Conservation (phyloP, 2,113 vertebrate genomes). For the Pollachius pollachius region DNA sequence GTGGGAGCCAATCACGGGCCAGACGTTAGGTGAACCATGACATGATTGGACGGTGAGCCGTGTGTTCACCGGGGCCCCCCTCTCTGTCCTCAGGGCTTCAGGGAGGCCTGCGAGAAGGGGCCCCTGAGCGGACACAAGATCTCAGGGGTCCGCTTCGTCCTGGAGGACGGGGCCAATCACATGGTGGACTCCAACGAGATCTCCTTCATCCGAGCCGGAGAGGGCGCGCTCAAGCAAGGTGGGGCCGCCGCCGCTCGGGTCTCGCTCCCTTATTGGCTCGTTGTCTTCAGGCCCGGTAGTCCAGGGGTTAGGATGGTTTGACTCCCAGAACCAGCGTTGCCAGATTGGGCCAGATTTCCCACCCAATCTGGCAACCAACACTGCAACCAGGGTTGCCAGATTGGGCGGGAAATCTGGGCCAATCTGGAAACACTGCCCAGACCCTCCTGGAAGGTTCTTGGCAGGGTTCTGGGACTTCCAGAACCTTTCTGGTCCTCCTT, state of each 20-base stretch:
- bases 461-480: background rate
- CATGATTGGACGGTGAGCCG: no score
- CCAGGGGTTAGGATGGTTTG: no score
- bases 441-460: no score
- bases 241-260: background rate
- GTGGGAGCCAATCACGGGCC: no score
- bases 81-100: constrained; percentile 79
- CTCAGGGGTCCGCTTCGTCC: constrained; percentile 84
- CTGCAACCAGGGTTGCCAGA: no score
- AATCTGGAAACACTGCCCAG: no score
- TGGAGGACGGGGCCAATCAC: constrained; percentile 90
- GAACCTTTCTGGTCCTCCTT: no score
- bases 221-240: constrained; percentile 95
- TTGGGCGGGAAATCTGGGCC: no score
- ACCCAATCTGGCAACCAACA: no score
- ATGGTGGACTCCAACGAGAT: constrained; percentile 97
- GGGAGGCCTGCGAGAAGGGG: constrained; percentile 87
- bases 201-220: constrained; percentile 91
- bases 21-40: no score
- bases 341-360: no score
- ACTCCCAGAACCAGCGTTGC: background rate
- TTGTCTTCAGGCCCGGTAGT: no score
- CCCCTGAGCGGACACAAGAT: constrained; percentile 84
- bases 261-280: background rate
- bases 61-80: background rate